Evolutionary conservation across 2,113 vertebrate species (phyloP).

Genomic region (Oryzias woworae): DNA sequence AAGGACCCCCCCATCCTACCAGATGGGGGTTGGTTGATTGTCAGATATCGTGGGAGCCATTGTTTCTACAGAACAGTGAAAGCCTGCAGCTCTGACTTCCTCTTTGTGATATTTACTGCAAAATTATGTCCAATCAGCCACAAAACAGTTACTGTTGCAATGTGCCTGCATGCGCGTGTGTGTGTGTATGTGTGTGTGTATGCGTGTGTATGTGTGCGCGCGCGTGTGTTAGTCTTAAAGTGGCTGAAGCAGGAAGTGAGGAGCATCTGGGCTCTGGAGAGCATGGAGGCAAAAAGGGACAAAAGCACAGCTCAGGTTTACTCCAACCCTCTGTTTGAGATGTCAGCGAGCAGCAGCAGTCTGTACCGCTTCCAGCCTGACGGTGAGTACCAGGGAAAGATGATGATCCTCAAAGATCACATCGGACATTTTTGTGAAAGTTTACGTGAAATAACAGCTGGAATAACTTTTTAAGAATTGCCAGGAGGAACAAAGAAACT

Average conservation of each 20-base stretch:
- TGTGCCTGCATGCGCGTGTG: not conserved
- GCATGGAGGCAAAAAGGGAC: constrained; percentile 38
- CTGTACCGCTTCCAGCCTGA: constrained; percentile 39
- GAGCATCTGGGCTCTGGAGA: not conserved
- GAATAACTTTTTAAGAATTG: not conserved
- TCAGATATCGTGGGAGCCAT: no score
- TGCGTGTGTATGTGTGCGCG: not conserved
- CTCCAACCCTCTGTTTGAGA: constrained; percentile 58
- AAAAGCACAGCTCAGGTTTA: not conserved
- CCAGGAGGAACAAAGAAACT: no score
- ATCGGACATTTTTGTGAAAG: no score
- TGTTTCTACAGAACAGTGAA: no score
- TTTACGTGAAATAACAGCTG: not conserved
- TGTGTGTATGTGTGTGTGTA: not conserved
- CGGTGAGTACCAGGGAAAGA: constrained; percentile 35
- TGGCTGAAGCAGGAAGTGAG: not conserved
- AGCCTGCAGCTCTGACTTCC: no score
- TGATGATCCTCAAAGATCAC: no score
- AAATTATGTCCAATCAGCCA: no score
- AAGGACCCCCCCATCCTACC: no score
- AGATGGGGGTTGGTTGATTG: no score
- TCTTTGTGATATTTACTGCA: no score
- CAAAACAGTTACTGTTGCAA: no score
- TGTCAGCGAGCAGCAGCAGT: constrained; percentile 41
- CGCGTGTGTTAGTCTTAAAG: not conserved